Conservation (phyloP, 2,797 vertebrate genomes). For the Heliangelus exortis region DNA sequence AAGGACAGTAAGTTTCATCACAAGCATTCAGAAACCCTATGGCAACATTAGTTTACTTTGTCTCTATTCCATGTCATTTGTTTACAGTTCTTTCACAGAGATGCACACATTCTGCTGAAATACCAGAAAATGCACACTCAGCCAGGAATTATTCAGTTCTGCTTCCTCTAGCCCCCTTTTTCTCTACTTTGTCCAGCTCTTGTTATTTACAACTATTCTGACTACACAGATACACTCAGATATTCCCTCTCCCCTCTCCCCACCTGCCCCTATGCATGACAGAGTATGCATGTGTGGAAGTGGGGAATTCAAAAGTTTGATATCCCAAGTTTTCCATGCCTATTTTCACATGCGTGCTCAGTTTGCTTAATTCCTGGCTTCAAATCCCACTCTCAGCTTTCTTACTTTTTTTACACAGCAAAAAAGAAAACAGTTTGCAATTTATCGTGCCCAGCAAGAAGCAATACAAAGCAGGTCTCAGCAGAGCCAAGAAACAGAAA, state of each 20-base stretch:
- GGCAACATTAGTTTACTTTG: neutral
- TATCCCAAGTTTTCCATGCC: neutral
- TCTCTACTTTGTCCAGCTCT: neutral
- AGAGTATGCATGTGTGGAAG: rapidly evolving
- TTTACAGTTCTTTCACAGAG: neutral
- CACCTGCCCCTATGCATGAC: neutral
- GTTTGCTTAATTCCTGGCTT: neutral
- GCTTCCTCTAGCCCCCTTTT: neutral
- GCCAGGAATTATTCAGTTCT: neutral
- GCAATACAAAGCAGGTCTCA: neutral
- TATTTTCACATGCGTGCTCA: neutral
- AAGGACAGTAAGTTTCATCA: neutral
- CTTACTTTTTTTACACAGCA: neutral
- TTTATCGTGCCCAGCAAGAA: neutral
- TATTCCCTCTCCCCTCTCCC: neutral
- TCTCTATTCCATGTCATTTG: neutral
- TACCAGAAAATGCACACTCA: neutral
- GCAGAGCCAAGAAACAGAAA: neutral
- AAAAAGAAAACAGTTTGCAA: neutral
- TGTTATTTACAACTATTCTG: neutral
- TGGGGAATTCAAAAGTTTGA: neutral
- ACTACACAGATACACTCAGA: neutral
- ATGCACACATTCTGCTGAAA: neutral
- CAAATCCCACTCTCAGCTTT: neutral
- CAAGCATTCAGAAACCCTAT: neutral